phyloP scores from a whole-genome alignment of 2,888 invertebrate genomes.

The Lithophane socia region DNA sequence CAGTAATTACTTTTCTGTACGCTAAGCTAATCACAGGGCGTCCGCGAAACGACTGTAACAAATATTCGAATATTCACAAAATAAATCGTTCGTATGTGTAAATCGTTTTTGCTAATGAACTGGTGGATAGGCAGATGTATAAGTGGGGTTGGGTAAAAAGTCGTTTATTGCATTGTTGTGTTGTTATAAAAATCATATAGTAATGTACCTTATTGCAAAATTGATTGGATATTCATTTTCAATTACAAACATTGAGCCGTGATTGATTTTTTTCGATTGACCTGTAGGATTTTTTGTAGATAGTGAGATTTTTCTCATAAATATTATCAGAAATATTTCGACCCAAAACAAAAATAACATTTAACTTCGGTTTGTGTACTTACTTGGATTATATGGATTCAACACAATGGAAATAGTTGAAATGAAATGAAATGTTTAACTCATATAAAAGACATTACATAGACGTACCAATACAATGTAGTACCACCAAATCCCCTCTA shows the following conservation, averaged over 20 bases:
- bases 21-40: constrained; percentile 55
- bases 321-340: background rate
- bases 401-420: too few relatives aligned
- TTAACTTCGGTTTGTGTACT: too few relatives aligned
- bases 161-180: background rate
- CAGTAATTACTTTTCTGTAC: constrained; percentile 59
- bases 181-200: background rate
- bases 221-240: background rate
- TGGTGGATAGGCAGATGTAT: constrained; percentile 5
- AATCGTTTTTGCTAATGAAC: constrained; percentile 33
- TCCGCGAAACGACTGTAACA: constrained; percentile 31
- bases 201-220: background rate
- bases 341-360: background rate
- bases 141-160: background rate
- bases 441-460: too few relatives aligned
- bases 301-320: background rate
- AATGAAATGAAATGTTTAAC: background rate
- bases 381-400: too few relatives aligned
- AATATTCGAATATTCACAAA: constrained; percentile 43
- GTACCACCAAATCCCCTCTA: background rate
- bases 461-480: too few relatives aligned
- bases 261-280: background rate
- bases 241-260: background rate
- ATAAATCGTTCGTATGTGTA: constrained; percentile 25
- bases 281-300: background rate